These are phyloP conservation scores for Hylia prasina DNA, from an alignment of 2,113 vertebrate genomes.

Conservation along the genomic window DNA sequence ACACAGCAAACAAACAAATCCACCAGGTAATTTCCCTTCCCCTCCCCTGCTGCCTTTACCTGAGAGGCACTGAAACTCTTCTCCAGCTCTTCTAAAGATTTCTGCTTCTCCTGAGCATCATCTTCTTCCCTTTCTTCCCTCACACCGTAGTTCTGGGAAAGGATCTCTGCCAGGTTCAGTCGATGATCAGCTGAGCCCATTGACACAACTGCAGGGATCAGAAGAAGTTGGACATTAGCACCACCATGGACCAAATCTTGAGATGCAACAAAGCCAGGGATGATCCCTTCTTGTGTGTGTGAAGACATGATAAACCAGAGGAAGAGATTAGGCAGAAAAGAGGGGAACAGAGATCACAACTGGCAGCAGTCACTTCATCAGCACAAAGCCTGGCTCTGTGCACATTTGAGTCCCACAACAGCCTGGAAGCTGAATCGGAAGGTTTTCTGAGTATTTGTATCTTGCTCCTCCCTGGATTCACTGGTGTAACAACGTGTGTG, in stretches of 20 bases:
- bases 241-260: not conserved
- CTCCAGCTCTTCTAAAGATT: slow-evolving; percentile 76
- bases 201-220: slow-evolving; percentile 68
- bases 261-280: not conserved
- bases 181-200: slow-evolving; percentile 77
- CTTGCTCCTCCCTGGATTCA: not conserved
- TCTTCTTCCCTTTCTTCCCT: slow-evolving; percentile 59
- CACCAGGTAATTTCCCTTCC: not conserved
- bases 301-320: not conserved
- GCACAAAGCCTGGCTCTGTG: not conserved
- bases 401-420: not conserved
- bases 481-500: not conserved
- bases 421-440: not conserved
- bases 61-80: slow-evolving; percentile 70
- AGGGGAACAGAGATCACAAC: not conserved
- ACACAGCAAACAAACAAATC: not conserved
- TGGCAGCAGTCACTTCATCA: not conserved
- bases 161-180: slow-evolving; percentile 78
- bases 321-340: not conserved
- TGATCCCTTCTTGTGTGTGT: not conserved
- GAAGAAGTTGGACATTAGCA: not conserved
- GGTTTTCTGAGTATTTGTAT: not conserved
- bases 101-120: slow-evolving; percentile 48
- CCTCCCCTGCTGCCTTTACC: slow-evolving; percentile 40
- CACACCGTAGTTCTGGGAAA: slow-evolving; percentile 76